phyloP scores from a whole-genome alignment of 2,888 invertebrate genomes.

The Leucozona laternaria region DNA sequence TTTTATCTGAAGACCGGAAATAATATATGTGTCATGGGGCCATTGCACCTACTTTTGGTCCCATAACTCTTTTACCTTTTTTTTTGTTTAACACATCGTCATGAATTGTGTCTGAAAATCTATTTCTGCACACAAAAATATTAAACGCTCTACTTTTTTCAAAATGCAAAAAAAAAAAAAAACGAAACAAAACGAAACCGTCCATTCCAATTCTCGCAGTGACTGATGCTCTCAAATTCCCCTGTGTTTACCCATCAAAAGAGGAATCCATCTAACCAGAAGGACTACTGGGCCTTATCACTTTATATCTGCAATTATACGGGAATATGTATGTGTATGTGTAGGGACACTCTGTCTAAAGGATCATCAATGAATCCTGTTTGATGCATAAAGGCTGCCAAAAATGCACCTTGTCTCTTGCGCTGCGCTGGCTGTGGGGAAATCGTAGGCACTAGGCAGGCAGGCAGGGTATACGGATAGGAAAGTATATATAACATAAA shows the following conservation, averaged over 20 bases:
- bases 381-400: slow-evolving; percentile 43
- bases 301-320: slow-evolving; percentile 7
- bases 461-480: neutral
- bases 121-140: slow-evolving; percentile 36
- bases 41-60: neutral
- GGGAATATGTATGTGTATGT: neutral
- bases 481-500: neutral
- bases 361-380: slow-evolving; percentile 48
- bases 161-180: neutral
- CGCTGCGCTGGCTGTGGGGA: neutral
- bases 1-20: neutral
- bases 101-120: slow-evolving; percentile 19
- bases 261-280: slow-evolving; percentile 13
- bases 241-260: slow-evolving; percentile 17
- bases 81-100: neutral
- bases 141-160: slow-evolving; percentile 29
- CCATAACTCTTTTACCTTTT: neutral
- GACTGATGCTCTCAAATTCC: slow-evolving; percentile 24
- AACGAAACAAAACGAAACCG: neutral
- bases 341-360: slow-evolving; percentile 5
- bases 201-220: slow-evolving; percentile 25
- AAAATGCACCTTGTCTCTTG: slow-evolving; percentile 30
- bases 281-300: slow-evolving; percentile 2
- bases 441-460: neutral
- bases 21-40: neutral